Evolutionary conservation across 2,888 invertebrate species (phyloP), one percentile per base, ranked within the genome.

Genomic region (Drosophila cracens): DNA sequence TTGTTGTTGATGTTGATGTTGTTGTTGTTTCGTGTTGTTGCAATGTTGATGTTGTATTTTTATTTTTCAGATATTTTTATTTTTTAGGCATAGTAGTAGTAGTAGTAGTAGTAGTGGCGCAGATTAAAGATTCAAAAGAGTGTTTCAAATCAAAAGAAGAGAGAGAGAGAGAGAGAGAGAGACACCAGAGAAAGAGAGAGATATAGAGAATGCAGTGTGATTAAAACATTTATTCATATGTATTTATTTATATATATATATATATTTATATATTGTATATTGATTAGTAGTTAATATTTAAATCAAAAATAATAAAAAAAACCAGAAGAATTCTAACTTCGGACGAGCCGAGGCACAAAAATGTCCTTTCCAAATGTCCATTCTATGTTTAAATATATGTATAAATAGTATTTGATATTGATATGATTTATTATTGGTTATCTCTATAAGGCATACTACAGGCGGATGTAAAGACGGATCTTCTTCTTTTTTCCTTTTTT

Each of bases 121-220:
- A 85, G 84, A 72, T 85, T 74, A 88, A 86, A 86, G 81, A 81
- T 88, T 86, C 79, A 79, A 77, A 87, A 88, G 79, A 88, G 83
- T 86, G 83, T 85, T 82, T 68, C 54, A 81, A 82, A 85, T 77
- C 71, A 83, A 82, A 83, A 87, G 71, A 79, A 84, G 79, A 88
- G 74, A 78, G 46, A 46, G 46, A 46, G 74, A 46, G 74, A 74
- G 67, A 73, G 34, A 76, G 69, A 82, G 81, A 86, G 74, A 87
- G 78, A 87, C 76, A 81, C 80, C 83, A 83, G 84, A 87, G 83
- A 86, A 76, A 88, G 81, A 89, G 70, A 84, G 76, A 79, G 76
- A 84, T 76, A 76, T 76, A 82, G 87, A 82, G 76, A 85, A 90
- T 81, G 87, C 87, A 88, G 82, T 87, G 85, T 82, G 81, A 83